Evolutionary conservation across 2,797 vertebrate genomes (phyloP).

Genomic region (Synaphobranchus kaupii): DNA sequence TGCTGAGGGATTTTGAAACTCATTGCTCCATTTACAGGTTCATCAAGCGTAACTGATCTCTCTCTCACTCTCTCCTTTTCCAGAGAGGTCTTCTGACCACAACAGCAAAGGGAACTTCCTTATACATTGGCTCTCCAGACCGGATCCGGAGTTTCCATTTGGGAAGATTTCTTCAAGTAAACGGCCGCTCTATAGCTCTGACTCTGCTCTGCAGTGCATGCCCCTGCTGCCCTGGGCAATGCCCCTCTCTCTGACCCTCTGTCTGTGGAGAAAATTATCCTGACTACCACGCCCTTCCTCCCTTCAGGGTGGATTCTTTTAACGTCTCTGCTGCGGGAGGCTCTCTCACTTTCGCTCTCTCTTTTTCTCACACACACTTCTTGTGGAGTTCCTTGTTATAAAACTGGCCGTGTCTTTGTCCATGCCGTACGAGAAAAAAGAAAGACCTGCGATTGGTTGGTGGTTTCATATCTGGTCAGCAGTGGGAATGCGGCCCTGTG

Average conservation of each 20-base stretch:
- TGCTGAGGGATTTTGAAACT: neutral
- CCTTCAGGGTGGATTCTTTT: conserved; percentile 69
- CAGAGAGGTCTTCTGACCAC: conserved; percentile 88
- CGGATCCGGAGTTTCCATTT: conserved; percentile 80
- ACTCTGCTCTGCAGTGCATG: conserved; percentile 89
- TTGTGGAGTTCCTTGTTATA: conserved; percentile 79
- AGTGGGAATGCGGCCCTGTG: conserved; percentile 50
- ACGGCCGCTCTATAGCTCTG: conserved; percentile 93
- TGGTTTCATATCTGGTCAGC: conserved; percentile 57
- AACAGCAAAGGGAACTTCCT: conserved; percentile 92
- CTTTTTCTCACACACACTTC: conserved; percentile 63
- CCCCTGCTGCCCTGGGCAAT: conserved; percentile 89
- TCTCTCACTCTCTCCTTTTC: conserved; percentile 9
- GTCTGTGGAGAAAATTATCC: conserved; percentile 83
- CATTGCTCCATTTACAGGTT: neutral
- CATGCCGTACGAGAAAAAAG: conserved; percentile 63
- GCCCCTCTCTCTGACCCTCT: conserved; percentile 89
- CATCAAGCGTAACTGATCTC: neutral
- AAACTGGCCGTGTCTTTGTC: conserved; percentile 69
- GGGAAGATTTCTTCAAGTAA: conserved; percentile 97
- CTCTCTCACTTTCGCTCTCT: conserved; percentile 65
- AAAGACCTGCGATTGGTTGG: conserved; percentile 63
- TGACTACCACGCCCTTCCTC: conserved; percentile 77
- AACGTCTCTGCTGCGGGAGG: conserved; percentile 56
- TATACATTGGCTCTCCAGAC: conserved; percentile 93